These are phyloP conservation scores for Cyrtorhinus lividipennis DNA, from an alignment of 1,140 invertebrate genomes.

Conservation along the genomic window DNA sequence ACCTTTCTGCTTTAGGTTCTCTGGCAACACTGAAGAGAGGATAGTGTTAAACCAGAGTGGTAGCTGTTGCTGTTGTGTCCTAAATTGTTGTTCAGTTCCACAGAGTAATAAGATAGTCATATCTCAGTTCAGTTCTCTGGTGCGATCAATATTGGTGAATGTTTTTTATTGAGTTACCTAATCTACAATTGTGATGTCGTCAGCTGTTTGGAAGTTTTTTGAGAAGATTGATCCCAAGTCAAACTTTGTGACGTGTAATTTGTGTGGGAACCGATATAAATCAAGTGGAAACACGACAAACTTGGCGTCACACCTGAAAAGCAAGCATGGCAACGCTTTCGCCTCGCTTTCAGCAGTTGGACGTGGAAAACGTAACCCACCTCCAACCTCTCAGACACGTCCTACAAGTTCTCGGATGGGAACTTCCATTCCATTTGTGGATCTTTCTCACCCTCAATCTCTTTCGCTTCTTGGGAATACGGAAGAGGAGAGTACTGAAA, in stretches of 20 bases:
- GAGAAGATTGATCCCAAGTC: background rate
- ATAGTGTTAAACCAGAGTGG: too few species aligned
- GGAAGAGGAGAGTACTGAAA: too few species aligned
- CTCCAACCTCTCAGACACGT: background rate
- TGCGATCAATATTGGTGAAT: too few species aligned
- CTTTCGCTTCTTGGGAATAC: background rate
- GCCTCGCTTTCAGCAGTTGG: background rate
- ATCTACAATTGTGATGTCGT: too few species aligned
- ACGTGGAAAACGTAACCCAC: background rate
- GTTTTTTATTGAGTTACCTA: too few species aligned
- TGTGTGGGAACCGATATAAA: background rate
- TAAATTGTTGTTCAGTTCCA: too few species aligned
- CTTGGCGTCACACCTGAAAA: background rate
- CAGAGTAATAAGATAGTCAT: too few species aligned
- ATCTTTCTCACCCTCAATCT: background rate
- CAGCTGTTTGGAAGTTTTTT: background rate
- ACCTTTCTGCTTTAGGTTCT: too few species aligned
- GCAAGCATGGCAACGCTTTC: background rate
- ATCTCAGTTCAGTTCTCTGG: too few species aligned
- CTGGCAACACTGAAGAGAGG: too few species aligned
- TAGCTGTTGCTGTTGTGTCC: too few species aligned
- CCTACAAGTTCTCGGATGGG: background rate
- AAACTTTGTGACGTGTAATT: background rate
- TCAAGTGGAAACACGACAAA: background rate
- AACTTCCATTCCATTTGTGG: background rate